Percentiles rank a stretch among this genome's conserved stretches.
Evolutionary conservation across 2,113 vertebrate species (phyloP).

Genomic region (Pelusios castaneus): DNA sequence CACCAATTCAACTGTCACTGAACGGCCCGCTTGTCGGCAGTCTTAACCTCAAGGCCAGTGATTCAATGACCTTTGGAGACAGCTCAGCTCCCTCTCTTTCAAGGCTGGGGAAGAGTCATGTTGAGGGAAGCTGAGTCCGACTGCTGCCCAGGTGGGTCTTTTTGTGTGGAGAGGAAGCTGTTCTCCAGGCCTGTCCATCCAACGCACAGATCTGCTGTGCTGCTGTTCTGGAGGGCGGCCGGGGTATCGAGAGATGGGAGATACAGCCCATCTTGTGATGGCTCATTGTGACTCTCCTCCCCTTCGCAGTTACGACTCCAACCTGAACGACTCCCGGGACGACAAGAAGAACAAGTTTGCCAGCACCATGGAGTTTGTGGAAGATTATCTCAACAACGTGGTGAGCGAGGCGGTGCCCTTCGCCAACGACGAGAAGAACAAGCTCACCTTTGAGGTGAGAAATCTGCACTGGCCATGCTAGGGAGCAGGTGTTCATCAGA

Average conservation of each 20-base stretch:
- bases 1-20: background rate
- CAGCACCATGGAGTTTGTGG: conserved; percentile 96
- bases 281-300: background rate
- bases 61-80: too few species aligned
- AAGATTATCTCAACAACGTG: conserved; percentile 97
- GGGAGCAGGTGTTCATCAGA: background rate
- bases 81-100: background rate
- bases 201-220: background rate
- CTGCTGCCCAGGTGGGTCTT: background rate
- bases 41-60: background rate
- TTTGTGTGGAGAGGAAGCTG: background rate
- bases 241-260: background rate
- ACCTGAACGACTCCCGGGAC: conserved; percentile 91
- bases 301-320: conserved; percentile 90
- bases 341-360: conserved; percentile 99
- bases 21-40: too few species aligned
- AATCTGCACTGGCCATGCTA: background rate
- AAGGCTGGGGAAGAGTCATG: background rate
- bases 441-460: conserved; percentile 93
- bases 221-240: background rate
- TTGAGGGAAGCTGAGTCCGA: background rate
- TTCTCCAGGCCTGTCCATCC: background rate
- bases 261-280: background rate
- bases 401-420: conserved; percentile 93
- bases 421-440: conserved; percentile 96